These are phyloP conservation scores for Cynoglossus semilaevis DNA, from an alignment of 2,113 vertebrate species.

Conservation along the genomic window DNA sequence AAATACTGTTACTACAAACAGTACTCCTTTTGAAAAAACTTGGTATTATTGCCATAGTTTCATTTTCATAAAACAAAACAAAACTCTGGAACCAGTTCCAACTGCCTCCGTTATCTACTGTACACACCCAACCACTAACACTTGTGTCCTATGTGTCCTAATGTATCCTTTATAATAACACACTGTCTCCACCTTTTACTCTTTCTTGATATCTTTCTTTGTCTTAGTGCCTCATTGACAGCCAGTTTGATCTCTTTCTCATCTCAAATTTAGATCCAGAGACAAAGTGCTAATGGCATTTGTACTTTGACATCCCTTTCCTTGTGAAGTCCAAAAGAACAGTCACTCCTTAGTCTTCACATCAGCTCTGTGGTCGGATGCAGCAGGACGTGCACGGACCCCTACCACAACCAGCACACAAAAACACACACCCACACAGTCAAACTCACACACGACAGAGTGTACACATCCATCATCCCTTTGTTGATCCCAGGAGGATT, in stretches of 20 bases:
- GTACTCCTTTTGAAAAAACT: too few relatives aligned
- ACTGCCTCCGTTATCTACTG: too few relatives aligned
- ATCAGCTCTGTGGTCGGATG: conserved; percentile 23
- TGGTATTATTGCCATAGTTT: too few relatives aligned
- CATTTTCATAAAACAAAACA: too few relatives aligned
- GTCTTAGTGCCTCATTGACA: too few relatives aligned
- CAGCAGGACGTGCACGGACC: conserved; percentile 24
- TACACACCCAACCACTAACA: too few relatives aligned
- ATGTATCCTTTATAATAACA: not conserved
- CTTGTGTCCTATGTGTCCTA: too few relatives aligned
- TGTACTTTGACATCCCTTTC: conserved; percentile 42
- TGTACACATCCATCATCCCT: conserved; percentile 36
- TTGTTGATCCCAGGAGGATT: conserved; percentile 33
- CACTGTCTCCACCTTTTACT: not conserved
- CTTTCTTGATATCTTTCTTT: too few relatives aligned
- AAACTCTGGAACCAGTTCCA: too few relatives aligned
- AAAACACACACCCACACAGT: conserved; percentile 4
- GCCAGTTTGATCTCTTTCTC: not conserved
- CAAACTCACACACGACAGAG: conserved; percentile 22
- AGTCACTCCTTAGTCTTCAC: conserved; percentile 36
- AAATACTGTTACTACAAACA: too few relatives aligned
- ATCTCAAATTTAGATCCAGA: conserved; percentile 9
- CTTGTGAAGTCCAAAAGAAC: conserved; percentile 33
- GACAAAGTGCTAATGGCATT: conserved; percentile 30
- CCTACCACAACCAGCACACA: not conserved